Conservation (phyloP, 2,888 invertebrate genomes). For the Portevinia maculata region DNA sequence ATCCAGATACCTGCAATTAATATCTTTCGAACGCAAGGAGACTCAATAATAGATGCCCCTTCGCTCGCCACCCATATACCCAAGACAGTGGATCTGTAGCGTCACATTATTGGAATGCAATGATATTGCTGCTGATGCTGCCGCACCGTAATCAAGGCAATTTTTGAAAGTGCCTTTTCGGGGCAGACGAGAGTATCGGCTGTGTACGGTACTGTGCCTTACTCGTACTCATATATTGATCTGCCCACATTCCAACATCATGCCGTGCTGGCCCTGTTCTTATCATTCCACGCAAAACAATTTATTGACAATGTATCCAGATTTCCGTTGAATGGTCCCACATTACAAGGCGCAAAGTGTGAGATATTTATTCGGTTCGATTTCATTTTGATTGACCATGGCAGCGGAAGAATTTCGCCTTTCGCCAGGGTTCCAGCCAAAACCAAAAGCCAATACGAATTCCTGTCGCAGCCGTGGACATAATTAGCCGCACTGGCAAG, state of each 20-base stretch:
- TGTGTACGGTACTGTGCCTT: neutral
- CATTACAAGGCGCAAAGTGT: constrained; percentile 58
- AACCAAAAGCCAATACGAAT: constrained; percentile 39
- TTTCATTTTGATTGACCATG: constrained; percentile 72
- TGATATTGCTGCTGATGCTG: constrained; percentile 35
- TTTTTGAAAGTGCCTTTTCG: constrained; percentile 63
- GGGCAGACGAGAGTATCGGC: neutral
- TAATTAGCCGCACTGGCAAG: constrained; percentile 69
- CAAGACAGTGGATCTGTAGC: constrained; percentile 42
- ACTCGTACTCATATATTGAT: constrained; percentile 10
- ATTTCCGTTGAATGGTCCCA: constrained; percentile 51
- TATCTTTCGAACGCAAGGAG: constrained; percentile 63
- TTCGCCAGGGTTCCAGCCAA: constrained; percentile 14
- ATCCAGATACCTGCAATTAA: constrained; percentile 74
- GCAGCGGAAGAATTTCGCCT: constrained; percentile 26
- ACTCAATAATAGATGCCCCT: constrained; percentile 55
- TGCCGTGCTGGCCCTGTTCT: constrained; percentile 37
- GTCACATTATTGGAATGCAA: constrained; percentile 68
- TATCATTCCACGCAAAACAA: constrained; percentile 64
- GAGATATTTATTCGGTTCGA: constrained; percentile 73
- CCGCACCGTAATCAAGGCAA: constrained; percentile 44
- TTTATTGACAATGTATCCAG: constrained; percentile 69
- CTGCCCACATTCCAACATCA: constrained; percentile 46
- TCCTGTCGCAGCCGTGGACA: constrained; percentile 54
- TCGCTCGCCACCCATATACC: neutral